Base-by-base conservation (phyloP, 2,888 invertebrate genomes). In the Lottia scabra region DNA sequence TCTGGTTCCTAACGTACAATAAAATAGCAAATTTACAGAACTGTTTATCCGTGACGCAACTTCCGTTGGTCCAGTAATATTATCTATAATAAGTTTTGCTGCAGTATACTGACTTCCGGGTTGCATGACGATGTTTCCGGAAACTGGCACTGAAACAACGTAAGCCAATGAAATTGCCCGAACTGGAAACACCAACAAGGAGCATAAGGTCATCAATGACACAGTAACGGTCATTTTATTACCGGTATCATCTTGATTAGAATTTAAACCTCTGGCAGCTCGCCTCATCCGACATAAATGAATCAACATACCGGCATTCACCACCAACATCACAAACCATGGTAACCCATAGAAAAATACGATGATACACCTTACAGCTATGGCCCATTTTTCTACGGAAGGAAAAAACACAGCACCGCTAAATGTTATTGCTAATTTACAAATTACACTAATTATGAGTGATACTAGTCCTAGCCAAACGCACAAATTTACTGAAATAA, bases 261-360 rank as follows among this genome's bases (percentile, higher is more conserved):
- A 23, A 19, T 56, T 56, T 13, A 56, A 13, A 8, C 19, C 12
- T 3, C 56, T 56, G 19, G 19, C 56, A n/a, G 56, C 23, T 56
- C 23, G n/a, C 12, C 23, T 56, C 56, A 23, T 23, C 19, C 23
- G n/a, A 56, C 56, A 56, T 12, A 56, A 23, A 23, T 56, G 56
- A 12, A 56, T 56, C 19, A 56, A 56, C 56, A 56, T 56, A 2
- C 56, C 56, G 3, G 13, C 19, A 13, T 56, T 56, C 23, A 56
- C 56, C n/a, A 56, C 56, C 23, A 56, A 56, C 56, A 56, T 56
- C 56, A 56, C 56, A 56, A 56, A 56, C 56, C 56, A 56, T 2
- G 56, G 56, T 1, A 56, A 10, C 6, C 56, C 56, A 3, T 56
- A 56, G 56, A 56, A 56, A 23, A 56, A 56, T n/a, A 56, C 56